Evolutionary conservation across 2,797 vertebrate genomes (phyloP).

Genomic region (Hypotaenidia philippensis): DNA sequence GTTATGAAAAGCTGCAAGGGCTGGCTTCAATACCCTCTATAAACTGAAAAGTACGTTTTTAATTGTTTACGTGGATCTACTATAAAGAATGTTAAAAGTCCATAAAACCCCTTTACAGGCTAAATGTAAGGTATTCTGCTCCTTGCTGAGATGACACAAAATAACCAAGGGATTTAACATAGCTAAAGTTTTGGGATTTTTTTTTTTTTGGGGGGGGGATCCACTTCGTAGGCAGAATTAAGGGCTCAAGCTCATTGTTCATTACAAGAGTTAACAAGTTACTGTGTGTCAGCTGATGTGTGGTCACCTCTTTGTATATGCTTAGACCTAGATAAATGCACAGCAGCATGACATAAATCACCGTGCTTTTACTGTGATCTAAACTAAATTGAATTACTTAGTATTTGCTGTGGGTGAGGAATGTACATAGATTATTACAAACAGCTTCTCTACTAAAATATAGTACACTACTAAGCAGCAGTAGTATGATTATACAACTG

Average conservation of each 20-base stretch:
- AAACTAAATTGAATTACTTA: not conserved
- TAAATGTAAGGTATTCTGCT: not conserved
- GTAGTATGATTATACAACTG: not conserved
- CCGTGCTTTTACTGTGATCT: not conserved
- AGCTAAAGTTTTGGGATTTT: not conserved
- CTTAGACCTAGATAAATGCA: not conserved
- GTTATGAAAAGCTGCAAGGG: not conserved
- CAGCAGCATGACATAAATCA: not conserved
- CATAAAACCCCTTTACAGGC: not conserved
- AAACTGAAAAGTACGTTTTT: not conserved
- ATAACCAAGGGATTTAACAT: not conserved
- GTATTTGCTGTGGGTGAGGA: not conserved
- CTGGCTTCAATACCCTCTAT: not conserved
- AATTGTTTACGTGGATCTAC: not conserved
- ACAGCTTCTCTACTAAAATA: not conserved
- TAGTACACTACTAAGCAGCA: not conserved
- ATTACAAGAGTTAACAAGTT: not conserved
- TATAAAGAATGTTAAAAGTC: not conserved
- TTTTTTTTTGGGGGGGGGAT: not conserved
- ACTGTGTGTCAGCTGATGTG: not conserved
- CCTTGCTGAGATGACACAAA: not conserved
- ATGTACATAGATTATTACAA: not conserved
- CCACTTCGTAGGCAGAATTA: not conserved
- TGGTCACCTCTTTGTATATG: not conserved
- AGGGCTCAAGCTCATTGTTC: not conserved